Evolutionary conservation across 2,888 invertebrate species (phyloP), one percentile per base, ranked within the genome.

Genomic region (Caenorhabditis sp.): DNA sequence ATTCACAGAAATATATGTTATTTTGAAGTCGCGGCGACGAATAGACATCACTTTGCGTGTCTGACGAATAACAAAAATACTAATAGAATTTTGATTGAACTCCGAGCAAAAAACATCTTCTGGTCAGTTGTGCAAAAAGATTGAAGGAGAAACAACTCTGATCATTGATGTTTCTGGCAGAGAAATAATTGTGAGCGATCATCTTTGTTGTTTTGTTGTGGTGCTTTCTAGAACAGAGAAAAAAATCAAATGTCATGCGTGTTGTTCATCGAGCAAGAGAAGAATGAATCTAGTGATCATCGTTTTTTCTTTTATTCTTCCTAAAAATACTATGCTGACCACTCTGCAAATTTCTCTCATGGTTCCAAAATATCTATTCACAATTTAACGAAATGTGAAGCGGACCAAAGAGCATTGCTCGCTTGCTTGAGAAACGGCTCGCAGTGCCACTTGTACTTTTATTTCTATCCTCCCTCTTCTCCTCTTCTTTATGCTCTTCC

Each of bases 381-480:
- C n/a, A n/a, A 51, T 31, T 6, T 31, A 31, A 31, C 31, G 27
- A 55, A 17, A 27, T 6, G 23, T 17, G n/a, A 55, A 12, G 23
- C 8, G 55, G 63, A 69, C 68, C 63, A 63, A 69, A 69, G 60
- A 69, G 63, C 68, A 63, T n/a, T 59, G 63, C 62, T 58, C n/a
- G 27, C 59, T n/a, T 59, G 63, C 62, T 58, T 21, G 27, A 14
- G 12, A 55, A 55, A 23, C 26, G 26, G 17, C 27, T 55, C 55
- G 8, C 51, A 21, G 51, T 51, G 59, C 68, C 62, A 62, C 58
- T 62, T 62, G 68, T 62, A 68, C 68, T 68, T 51, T 68, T 58
- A 59, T 62, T 62, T 55, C 21, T 23, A 10, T 17, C 55, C 12
- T 27, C 1, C n/a, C 10, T 55, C 27, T 55, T 8, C 24, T 17